phyloP scores from a whole-genome alignment of 1,140 invertebrate genomes.

The Pinna nobilis region DNA sequence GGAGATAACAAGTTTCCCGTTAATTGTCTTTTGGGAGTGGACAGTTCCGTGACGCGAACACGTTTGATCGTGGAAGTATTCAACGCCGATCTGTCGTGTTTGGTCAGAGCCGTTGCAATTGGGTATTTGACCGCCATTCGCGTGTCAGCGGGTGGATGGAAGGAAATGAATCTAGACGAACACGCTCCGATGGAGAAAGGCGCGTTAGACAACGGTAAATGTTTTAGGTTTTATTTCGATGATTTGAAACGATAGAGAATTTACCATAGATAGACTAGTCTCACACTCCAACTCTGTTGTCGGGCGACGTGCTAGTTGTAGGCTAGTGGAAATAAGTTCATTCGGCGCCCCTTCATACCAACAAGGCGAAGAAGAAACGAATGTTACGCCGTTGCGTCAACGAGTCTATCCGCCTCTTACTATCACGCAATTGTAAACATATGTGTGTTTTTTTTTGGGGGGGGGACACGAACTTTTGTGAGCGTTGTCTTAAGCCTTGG shows the following conservation, averaged over 20 bases:
- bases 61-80: constrained; percentile 16
- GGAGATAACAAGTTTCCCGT: neutral
- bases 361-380: neutral
- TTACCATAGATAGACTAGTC: neutral
- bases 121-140: neutral
- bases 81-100: constrained; percentile 10
- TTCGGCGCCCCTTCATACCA: neutral
- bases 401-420: neutral
- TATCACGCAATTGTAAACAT: constrained; percentile 24
- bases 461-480: constrained; percentile 16
- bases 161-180: neutral
- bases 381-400: neutral
- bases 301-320: constrained; percentile 15
- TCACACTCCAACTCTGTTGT: constrained; percentile 1
- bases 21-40: neutral
- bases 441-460: constrained; percentile 18
- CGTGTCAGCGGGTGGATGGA: constrained; percentile 1
- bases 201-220: constrained; percentile 7
- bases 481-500: constrained; percentile 12
- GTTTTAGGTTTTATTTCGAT: constrained; percentile 6
- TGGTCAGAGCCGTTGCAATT: constrained; percentile 10
- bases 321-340: constrained; percentile 22
- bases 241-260: neutral
- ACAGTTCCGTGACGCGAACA: constrained; percentile 13
- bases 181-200: constrained; percentile 2